Evolutionary conservation across 2,113 vertebrate species (phyloP).

Genomic region (Calidris pugnax): DNA sequence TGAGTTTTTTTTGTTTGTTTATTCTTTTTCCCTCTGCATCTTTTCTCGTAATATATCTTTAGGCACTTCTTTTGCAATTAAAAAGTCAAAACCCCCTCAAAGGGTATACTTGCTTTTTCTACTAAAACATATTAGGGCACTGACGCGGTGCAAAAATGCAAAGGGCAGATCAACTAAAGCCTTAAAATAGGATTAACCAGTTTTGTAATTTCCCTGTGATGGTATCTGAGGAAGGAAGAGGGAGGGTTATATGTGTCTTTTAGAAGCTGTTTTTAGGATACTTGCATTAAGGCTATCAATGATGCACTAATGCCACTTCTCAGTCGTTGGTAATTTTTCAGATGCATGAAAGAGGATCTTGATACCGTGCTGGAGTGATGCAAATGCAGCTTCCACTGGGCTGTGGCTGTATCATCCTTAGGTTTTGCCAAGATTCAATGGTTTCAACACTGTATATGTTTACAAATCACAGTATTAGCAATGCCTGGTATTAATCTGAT

Average conservation of each 20-base stretch:
- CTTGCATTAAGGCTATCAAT: not conserved
- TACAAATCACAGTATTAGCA: not conserved
- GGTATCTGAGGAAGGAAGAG: not conserved
- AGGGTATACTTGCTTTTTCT: slow-evolving; percentile 32
- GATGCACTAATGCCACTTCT: not conserved
- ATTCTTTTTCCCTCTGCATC: not conserved
- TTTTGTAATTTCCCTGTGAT: slow-evolving; percentile 40
- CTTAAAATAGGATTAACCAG: slow-evolving; percentile 35
- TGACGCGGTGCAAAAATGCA: not conserved
- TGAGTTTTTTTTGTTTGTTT: not conserved
- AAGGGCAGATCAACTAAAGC: slow-evolving; percentile 3
- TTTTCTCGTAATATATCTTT: slow-evolving; percentile 40
- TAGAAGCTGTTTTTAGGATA: not conserved
- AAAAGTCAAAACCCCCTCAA: slow-evolving; percentile 39
- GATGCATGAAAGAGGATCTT: not conserved
- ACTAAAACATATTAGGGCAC: slow-evolving; percentile 31
- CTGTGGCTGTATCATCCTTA: not conserved
- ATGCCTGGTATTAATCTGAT: not conserved
- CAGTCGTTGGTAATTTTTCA: not conserved
- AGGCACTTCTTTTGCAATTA: slow-evolving; percentile 64
- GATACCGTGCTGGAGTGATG: not conserved
- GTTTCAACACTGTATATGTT: not conserved
- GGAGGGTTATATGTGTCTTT: not conserved
- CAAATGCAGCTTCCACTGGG: not conserved
- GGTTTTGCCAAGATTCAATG: not conserved